Conservation (phyloP, 2,888 invertebrate species). For the Synanthedon andrenaeformis region DNA sequence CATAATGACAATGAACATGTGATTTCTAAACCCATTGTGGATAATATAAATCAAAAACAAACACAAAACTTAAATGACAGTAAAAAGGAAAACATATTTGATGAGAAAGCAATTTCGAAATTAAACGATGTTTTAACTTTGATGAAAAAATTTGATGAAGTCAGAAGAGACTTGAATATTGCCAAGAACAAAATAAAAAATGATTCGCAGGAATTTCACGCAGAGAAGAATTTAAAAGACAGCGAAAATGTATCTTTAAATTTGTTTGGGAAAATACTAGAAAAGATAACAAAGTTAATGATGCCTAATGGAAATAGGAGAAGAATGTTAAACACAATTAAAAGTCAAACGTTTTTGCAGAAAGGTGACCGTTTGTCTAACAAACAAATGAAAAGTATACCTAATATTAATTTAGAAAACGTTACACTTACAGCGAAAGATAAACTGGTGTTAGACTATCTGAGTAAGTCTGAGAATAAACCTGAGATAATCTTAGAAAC, state of each 20-base stretch:
- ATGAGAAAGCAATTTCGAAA: conserved; percentile 29
- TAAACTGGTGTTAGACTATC: conserved; percentile 44
- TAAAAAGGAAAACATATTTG: conserved; percentile 9
- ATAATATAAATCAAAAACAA: conserved; percentile 6
- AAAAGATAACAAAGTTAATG: conserved; percentile 44
- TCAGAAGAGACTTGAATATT: conserved; percentile 26
- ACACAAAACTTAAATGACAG: conserved; percentile 3
- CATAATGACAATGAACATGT: conserved; percentile 1
- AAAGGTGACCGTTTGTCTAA: conserved; percentile 15
- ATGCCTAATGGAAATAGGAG: conserved; percentile 31
- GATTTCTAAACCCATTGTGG: conserved; percentile 1
- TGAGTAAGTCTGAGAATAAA: conserved; percentile 35
- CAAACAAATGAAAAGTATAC: conserved; percentile 24
- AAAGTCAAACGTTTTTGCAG: conserved; percentile 20
- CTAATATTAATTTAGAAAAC: conserved; percentile 25
- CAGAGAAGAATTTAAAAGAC: conserved; percentile 11
- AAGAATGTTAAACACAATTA: conserved; percentile 24
- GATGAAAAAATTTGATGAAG: conserved; percentile 38
- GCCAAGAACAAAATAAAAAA: conserved; percentile 15
- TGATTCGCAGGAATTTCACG: conserved; percentile 1
- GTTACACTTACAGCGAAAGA: conserved; percentile 40
- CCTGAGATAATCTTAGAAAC: conserved; percentile 17
- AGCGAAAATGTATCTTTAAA: conserved; percentile 27
- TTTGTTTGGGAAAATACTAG: conserved; percentile 38
- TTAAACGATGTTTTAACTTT: conserved; percentile 39